Evolutionary conservation across 2,797 vertebrate species (phyloP).

Genomic region (Falco cherrug): DNA sequence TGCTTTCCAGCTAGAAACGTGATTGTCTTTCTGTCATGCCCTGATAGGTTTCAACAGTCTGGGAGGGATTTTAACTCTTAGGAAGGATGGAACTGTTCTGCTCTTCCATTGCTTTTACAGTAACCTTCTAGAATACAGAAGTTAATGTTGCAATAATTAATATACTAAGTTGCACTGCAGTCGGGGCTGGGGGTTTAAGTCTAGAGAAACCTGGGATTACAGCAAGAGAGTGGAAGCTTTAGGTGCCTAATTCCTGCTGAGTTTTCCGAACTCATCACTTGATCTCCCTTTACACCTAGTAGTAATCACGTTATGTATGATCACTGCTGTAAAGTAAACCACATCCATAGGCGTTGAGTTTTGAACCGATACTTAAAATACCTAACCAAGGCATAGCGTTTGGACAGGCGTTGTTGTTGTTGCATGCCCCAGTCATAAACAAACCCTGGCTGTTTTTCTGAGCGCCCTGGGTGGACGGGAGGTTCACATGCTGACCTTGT

Average conservation of each 20-base stretch:
- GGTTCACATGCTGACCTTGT: background rate
- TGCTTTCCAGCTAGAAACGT: background rate
- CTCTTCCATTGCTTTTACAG: background rate
- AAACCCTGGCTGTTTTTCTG: background rate
- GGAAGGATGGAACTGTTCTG: background rate
- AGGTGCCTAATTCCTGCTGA: background rate
- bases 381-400: background rate
- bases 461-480: accelerated
- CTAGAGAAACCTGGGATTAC: background rate
- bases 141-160: background rate
- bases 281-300: background rate
- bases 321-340: background rate
- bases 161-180: background rate
- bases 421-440: background rate
- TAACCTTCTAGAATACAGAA: background rate
- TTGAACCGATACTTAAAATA: background rate
- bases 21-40: background rate
- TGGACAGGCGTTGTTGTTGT: accelerated
- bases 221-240: background rate
- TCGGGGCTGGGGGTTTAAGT: background rate
- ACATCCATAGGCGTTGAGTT: background rate
- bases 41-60: accelerated
- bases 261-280: background rate
- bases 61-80: background rate
- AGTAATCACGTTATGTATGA: background rate